A percentile compares a stretch with the other conserved stretches of the same genome.
phyloP scores from a whole-genome alignment of 37 sponge, comb jelly and placozoan genomes.

The Hexactinellida sp. region DNA sequence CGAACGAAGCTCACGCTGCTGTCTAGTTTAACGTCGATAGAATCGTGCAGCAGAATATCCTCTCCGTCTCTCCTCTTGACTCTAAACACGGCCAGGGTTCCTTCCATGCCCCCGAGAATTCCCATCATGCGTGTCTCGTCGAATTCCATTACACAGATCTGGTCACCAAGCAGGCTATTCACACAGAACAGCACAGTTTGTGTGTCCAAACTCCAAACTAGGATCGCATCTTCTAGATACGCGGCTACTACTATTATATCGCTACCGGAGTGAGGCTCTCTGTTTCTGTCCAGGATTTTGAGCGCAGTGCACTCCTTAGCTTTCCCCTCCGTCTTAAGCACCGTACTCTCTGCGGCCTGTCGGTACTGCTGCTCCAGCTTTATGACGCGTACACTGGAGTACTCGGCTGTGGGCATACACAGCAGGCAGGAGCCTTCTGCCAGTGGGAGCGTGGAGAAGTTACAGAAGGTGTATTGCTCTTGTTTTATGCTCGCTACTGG shows the following conservation, averaged over 20 bases:
- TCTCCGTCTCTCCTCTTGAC: neutral
- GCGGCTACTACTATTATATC: neutral
- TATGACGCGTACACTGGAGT: neutral
- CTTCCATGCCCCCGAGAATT: neutral
- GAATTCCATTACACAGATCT: neutral
- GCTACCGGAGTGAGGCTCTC: neutral
- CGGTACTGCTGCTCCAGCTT: neutral
- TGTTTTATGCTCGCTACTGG: neutral
- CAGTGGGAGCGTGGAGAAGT: neutral
- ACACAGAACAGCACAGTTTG: neutral
- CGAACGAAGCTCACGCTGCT: neutral
- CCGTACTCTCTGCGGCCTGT: neutral
- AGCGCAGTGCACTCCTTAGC: neutral
- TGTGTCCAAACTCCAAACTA: neutral
- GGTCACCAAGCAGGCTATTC: neutral
- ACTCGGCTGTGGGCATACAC: neutral
- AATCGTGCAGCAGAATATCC: neutral
- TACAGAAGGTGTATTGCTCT: constrained; percentile 11
- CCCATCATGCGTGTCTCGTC: neutral
- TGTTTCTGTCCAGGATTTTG: neutral
- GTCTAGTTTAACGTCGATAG: neutral
- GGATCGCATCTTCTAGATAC: neutral
- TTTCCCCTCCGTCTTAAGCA: neutral
- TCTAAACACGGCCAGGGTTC: neutral
- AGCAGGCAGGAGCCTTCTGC: neutral